phyloP scores from a whole-genome alignment of 1,140 invertebrate genomes.

The Drosophila navojoa region DNA sequence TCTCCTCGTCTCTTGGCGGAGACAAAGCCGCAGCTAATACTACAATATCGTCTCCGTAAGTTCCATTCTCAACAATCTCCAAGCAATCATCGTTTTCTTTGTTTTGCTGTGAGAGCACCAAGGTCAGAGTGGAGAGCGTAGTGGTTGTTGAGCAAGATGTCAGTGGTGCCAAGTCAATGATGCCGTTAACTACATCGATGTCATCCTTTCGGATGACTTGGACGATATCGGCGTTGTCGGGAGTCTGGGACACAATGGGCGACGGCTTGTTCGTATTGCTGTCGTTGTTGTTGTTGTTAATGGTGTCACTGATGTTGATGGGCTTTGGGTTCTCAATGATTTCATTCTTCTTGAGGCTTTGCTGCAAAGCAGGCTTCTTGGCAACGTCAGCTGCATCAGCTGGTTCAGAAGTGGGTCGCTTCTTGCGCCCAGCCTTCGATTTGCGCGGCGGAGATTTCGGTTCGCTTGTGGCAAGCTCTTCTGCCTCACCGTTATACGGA shows the following conservation, averaged over 20 bases:
- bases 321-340: background rate
- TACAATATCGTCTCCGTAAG: too few species aligned
- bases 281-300: background rate
- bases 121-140: background rate
- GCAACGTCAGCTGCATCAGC: background rate
- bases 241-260: too few species aligned
- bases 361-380: slow-evolving; percentile 17
- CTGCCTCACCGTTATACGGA: slow-evolving; percentile 2
- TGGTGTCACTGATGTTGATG: background rate
- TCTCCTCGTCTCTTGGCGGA: background rate
- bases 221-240: background rate
- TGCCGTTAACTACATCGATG: background rate
- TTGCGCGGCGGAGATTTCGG: slow-evolving; percentile 34
- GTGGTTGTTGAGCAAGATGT: background rate
- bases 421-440: slow-evolving; percentile 55
- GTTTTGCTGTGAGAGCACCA: background rate
- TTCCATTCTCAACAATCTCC: background rate
- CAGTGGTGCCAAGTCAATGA: background rate
- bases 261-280: too few species aligned
- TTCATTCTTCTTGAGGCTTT: slow-evolving; percentile 3
- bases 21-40: background rate
- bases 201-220: background rate
- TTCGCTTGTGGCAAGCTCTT: background rate
- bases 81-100: background rate
- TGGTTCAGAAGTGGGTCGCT: slow-evolving; percentile 50